These are phyloP conservation scores for Ophion ventricosus DNA, from an alignment of 2,888 invertebrate species.

Conservation along the genomic window DNA sequence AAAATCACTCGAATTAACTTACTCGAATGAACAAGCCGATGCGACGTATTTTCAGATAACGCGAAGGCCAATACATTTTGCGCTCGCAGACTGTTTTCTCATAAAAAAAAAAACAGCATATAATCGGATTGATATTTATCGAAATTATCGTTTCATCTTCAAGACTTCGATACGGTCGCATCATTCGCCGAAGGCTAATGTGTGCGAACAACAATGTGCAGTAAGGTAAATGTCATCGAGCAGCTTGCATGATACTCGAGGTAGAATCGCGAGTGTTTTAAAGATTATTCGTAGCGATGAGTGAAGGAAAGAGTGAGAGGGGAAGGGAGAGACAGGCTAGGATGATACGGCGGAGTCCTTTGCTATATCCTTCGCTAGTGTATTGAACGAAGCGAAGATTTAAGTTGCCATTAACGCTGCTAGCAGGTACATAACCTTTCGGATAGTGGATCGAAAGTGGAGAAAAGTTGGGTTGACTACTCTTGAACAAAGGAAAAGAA, in stretches of 20 bases:
- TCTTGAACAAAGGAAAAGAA: constrained; percentile 25
- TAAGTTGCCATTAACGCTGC: constrained; percentile 51
- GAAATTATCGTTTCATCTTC: background rate
- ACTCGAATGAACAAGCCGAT: too few species aligned
- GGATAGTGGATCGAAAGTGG: constrained; percentile 52
- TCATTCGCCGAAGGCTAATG: constrained; percentile 20
- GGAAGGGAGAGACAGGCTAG: background rate
- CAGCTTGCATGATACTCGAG: background rate
- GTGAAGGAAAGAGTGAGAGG: constrained; percentile 17
- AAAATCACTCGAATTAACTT: too few species aligned
- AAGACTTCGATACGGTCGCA: constrained; percentile 4
- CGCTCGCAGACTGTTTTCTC: too few species aligned
- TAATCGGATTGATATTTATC: background rate
- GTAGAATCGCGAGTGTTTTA: constrained; percentile 17
- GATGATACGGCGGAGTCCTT: constrained; percentile 27
- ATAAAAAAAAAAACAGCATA: too few species aligned
- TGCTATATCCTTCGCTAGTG: constrained; percentile 13
- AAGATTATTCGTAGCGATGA: constrained; percentile 44
- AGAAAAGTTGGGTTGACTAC: constrained; percentile 23
- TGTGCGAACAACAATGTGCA: constrained; percentile 24
- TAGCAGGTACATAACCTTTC: constrained; percentile 55
- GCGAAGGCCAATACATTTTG: too few species aligned
- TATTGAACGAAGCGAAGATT: constrained; percentile 31
- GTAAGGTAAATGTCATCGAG: constrained; percentile 50
- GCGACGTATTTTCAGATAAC: too few species aligned